Base-by-base conservation (phyloP, 2,797 vertebrate species). In the Schizopygopsis malacanthus region DNA sequence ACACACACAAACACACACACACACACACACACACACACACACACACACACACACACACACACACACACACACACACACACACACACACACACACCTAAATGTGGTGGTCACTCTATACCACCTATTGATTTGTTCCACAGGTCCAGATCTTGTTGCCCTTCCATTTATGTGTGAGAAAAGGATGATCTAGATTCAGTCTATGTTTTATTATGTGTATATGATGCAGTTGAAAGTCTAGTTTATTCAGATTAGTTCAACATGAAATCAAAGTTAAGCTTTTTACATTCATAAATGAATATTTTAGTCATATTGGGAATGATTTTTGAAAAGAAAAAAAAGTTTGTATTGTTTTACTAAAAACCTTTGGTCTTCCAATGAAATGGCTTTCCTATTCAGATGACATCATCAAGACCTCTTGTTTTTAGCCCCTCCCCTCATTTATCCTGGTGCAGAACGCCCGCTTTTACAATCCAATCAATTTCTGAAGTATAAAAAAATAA, bases 81-180 rank as follows among this genome's bases (percentile, higher is more conserved):
- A 56, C 52, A 56, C 18, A 8, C 22, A 61, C 77, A 47, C 37
- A 33, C 56, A 61, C 25, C 8, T 85, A 33, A 79, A 37, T 52
- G 43, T 76, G 72, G 59, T 10, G 25, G 37, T 54, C 71, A 76
- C 45, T 59, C 59, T 77, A 70, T 65, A 78, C 72, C 47, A 81
- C n/a, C 18, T 54, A 86, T 86, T 28, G 79, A 86, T 82, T 86
- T 82, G 47, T 54, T 67, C 63, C 61, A 82, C 79, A 86, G 85
- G 72, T 86, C 39, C 47, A 72, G 63, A 86, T 86, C 72, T 76
- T 56, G 85, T 86, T 86, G 61, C 39, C 47, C n/a, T 86, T 76
- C 59, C n/a, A 86, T 69, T 82, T 56, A 52, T 12, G 61, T 50
- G 61, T 47, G 61, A 67, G 43, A 25, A 71, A 71, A 71, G 59